These are phyloP conservation scores for Heliconius hewitsoni DNA, from an alignment of 1,140 invertebrate species.

Conservation along the genomic window DNA sequence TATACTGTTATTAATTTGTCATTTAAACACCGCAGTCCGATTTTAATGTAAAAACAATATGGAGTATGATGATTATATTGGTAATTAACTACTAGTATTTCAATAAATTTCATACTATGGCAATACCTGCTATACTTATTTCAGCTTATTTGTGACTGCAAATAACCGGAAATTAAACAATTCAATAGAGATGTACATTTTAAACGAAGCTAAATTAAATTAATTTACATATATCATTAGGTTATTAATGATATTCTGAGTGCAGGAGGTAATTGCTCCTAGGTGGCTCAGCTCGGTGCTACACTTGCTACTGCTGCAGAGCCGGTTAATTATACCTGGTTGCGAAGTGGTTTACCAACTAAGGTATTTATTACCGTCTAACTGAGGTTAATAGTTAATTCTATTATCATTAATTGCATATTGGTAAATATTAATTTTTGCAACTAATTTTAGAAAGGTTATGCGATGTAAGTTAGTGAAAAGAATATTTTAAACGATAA, in stretches of 20 bases:
- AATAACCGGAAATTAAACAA: slow-evolving; percentile 11
- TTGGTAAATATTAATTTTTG: neutral
- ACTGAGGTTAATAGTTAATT: slow-evolving; percentile 63
- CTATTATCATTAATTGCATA: slow-evolving; percentile 22
- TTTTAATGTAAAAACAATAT: neutral
- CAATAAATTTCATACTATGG: too few species aligned
- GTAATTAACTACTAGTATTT: too few species aligned
- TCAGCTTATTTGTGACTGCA: slow-evolving; percentile 1
- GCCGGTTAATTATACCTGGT: slow-evolving; percentile 65
- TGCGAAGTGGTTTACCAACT: slow-evolving; percentile 56
- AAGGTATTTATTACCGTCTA: slow-evolving; percentile 67
- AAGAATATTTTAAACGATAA: neutral
- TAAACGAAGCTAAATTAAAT: slow-evolving; percentile 27
- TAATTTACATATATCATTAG: slow-evolving; percentile 34
- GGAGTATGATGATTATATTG: neutral
- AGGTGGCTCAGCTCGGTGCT: slow-evolving; percentile 44
- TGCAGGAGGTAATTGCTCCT: slow-evolving; percentile 44
- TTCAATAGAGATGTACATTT: slow-evolving; percentile 19
- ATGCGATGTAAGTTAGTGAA: neutral
- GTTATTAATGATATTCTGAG: slow-evolving; percentile 40
- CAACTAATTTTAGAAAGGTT: neutral
- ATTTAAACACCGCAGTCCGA: neutral
- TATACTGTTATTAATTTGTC: neutral
- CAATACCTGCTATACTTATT: neutral
- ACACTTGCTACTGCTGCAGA: slow-evolving; percentile 61